A percentile compares a stretch with the other conserved stretches of the same genome.
These are phyloP conservation scores for Lucifuga dentata DNA, from an alignment of 2,113 vertebrate genomes.

Conservation along the genomic window DNA sequence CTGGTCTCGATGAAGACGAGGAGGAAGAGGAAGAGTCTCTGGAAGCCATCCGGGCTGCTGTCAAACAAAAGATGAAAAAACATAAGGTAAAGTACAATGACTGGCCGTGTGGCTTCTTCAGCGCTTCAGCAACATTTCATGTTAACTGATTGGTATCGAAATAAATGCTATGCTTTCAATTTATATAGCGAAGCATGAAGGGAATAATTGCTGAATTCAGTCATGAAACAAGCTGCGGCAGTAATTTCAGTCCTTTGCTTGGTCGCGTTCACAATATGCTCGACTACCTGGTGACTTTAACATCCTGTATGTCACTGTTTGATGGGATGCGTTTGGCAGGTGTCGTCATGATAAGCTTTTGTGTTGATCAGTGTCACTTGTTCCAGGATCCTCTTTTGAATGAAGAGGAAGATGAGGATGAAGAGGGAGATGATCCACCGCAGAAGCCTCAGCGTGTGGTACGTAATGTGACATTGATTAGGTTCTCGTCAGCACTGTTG, in stretches of 20 bases:
- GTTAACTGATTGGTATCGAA: too few relatives aligned
- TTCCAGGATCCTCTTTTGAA: constrained; percentile 53
- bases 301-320: too few relatives aligned
- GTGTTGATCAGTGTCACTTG: background rate
- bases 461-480: constrained; percentile 6
- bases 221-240: too few relatives aligned
- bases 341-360: background rate
- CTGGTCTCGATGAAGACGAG: constrained; percentile 82
- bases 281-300: background rate
- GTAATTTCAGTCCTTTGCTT: too few relatives aligned
- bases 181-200: too few relatives aligned
- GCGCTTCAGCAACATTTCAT: too few relatives aligned
- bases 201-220: too few relatives aligned
- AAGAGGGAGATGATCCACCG: constrained; percentile 53
- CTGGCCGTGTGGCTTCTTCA: too few relatives aligned
- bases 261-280: background rate
- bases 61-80: constrained; percentile 88
- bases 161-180: too few relatives aligned
- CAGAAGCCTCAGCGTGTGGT: constrained; percentile 76
- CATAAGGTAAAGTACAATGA: constrained; percentile 78
- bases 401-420: constrained; percentile 46
- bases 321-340: background rate
- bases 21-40: constrained; percentile 89
- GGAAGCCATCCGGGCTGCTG: constrained; percentile 87
- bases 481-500: too few relatives aligned